Percentiles rank a stretch among this genome's conserved stretches.
Conservation (phyloP, 2,888 invertebrate species). For the Tenthredo distinguenda region DNA sequence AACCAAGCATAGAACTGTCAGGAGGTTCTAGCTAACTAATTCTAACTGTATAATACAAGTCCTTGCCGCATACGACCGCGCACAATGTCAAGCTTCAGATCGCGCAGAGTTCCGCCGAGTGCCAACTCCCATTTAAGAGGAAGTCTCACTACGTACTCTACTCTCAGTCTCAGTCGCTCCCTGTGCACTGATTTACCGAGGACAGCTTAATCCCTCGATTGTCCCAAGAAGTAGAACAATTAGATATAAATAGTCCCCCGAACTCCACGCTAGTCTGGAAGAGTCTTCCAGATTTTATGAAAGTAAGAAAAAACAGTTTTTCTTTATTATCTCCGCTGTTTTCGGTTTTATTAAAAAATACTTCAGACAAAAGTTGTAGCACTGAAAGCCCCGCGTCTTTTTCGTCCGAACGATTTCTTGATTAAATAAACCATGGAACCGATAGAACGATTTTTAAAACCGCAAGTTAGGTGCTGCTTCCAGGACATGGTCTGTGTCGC, state of each 20-base stretch:
- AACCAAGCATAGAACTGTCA: conserved; percentile 43
- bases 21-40: conserved; percentile 46
- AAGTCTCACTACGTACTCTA: conserved; percentile 23
- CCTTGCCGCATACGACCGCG: conserved; percentile 34
- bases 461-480: background rate
- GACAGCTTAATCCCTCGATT: background rate
- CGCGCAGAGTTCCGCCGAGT: conserved; percentile 27
- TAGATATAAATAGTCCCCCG: background rate
- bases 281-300: background rate
- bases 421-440: background rate
- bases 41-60: conserved; percentile 51
- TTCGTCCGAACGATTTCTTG: background rate
- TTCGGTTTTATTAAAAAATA: background rate
- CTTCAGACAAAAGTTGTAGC: background rate
- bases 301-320: background rate
- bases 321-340: background rate
- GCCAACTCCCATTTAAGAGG: conserved; percentile 36
- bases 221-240: conserved; percentile 17
- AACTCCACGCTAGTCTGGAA: background rate
- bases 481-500: background rate
- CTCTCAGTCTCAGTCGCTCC: conserved; percentile 35
- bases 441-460: background rate
- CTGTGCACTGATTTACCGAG: conserved; percentile 25
- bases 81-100: conserved; percentile 44
- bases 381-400: background rate